phyloP scores from a whole-genome alignment of 2,113 vertebrate species.

The Halichoeres trimaculatus region DNA sequence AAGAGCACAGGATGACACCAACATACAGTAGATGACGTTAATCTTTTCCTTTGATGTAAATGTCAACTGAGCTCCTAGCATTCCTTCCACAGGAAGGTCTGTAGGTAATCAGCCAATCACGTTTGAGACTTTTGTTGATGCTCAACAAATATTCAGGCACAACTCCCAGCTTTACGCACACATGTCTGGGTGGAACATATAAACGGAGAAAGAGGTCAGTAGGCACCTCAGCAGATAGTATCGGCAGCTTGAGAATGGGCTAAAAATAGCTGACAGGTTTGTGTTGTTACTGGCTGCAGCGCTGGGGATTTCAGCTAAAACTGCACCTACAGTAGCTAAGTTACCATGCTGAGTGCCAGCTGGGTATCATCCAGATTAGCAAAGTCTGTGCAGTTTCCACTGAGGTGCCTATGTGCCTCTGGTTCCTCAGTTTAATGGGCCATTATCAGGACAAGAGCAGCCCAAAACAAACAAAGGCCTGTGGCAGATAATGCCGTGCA shows the following conservation, averaged over 20 bases:
- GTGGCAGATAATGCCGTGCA: constrained; percentile 74
- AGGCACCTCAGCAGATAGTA: constrained; percentile 40
- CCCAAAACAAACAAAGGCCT: constrained; percentile 82
- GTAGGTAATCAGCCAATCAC: constrained; percentile 8
- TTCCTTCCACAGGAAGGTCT: constrained; percentile 60
- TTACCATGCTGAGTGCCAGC: constrained; percentile 42
- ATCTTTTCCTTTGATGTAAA: constrained; percentile 21
- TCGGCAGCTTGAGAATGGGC: constrained; percentile 27
- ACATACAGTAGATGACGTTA: not conserved
- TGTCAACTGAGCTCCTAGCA: constrained; percentile 35
- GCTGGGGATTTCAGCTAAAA: constrained; percentile 37
- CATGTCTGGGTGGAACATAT: constrained; percentile 9
- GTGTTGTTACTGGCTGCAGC: constrained; percentile 43
- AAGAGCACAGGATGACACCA: constrained; percentile 6
- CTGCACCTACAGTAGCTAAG: constrained; percentile 17
- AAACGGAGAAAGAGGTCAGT: constrained; percentile 35
- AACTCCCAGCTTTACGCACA: constrained; percentile 20
- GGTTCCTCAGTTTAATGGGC: constrained; percentile 70
- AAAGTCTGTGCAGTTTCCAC: constrained; percentile 62
- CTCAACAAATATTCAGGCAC: constrained; percentile 31
- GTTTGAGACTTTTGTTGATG: constrained; percentile 32
- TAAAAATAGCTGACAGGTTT: constrained; percentile 70
- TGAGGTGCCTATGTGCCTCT: constrained; percentile 51
- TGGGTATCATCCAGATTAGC: constrained; percentile 60
- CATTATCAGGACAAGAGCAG: constrained; percentile 75